Base-by-base conservation (phyloP, 1,140 invertebrate species). In the Drosophila tristis region DNA sequence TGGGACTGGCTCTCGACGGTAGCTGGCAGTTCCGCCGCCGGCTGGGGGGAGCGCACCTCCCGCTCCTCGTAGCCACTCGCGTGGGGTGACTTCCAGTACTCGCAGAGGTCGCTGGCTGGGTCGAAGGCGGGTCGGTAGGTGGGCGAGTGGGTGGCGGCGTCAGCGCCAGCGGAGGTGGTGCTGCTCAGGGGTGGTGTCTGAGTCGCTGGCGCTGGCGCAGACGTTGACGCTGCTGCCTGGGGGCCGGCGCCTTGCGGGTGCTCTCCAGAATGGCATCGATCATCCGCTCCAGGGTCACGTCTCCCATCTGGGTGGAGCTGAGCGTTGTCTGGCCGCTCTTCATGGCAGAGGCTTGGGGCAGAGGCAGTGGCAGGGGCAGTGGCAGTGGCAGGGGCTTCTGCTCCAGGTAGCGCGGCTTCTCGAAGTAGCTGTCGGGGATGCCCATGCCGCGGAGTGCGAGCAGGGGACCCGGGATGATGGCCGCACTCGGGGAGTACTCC, bases 261-360 rank as follows among this genome's bases (percentile, higher is more conserved):
- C 90, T 92, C 72, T 91, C 81, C 15, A 92, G 57, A 9, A 92
- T 92, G 25, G 90, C 91, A 55, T 92, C 91, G 57, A 92, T 92
- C 91, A 92, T 92, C 23, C 84, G 81, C 59, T 91, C 91, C 51
- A 92, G 59, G 9, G 91, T 92, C 20, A 82, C 77, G 51, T 92
- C 91, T n/a, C 90, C 90, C 90, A 92, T 90, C 55, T 80, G 67
- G n/a, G 65, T 90, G 31, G 91, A 92, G 50, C 79, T 91, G 29
- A 90, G 66, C 0, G 74, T 73, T 11, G 66, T 64, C 47, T 79
- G 71, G 16, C 72, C 76, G 0, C 11, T 39, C 11, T 39, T 39
- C 35, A 6, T 5, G n/a, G 16, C 7, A 20, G 47, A 39, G 9
- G 44, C 50, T 2, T 56, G 4, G 1, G 29, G 15, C 16, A 25